Evolutionary conservation across 2,797 vertebrate species (phyloP), one percentile per base, ranked within the genome.

Genomic region (Mionectes olivaceus): DNA sequence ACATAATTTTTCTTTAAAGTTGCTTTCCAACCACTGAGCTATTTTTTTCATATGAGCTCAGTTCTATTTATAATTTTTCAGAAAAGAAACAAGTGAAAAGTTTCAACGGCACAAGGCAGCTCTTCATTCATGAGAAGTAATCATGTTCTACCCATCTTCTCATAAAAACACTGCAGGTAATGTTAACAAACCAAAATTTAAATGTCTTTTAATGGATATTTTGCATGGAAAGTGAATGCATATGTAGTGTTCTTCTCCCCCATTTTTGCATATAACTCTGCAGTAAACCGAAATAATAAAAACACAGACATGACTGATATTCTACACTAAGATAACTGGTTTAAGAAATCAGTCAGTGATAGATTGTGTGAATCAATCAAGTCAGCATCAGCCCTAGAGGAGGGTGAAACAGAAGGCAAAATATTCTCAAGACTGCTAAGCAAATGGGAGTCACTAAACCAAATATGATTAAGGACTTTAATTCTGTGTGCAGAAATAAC

Each of bases 1-100:
- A 89, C 74, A 96, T 94, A 13, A 93, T 96, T 98, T 98, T 97
- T 97, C 83, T 96, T 97, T 96, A 95, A 97, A 94, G 90, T 91
- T 96, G 47, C 67, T 90, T 98, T 97, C 87, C 75, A 96, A 78
- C 63, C 91, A 84, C 19, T 73, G 79, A 95, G 76, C 39, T 97
- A 22, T 81, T 94, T 97, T 79, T 81, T 83, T 71, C 59, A 69
- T 91, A 53, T 92, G 91, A 41, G 2, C 44, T 94, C 18, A 69
- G 13, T 93, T 96, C 60, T 97, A 90, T 96, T 96, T 97, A 64
- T 95, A 95, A 33, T 90, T 97, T 96, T 92, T 88, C 93, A 92
- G 39, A 74, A 49, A 91, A 87, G n/a, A 96, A 97, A 91, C 27
- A 96, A 92, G 18, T 55, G 44, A 32, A 91, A 92, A 84, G 39